Base-by-base conservation (phyloP, 2,888 invertebrate species). In the Penaeus monodon region DNA sequence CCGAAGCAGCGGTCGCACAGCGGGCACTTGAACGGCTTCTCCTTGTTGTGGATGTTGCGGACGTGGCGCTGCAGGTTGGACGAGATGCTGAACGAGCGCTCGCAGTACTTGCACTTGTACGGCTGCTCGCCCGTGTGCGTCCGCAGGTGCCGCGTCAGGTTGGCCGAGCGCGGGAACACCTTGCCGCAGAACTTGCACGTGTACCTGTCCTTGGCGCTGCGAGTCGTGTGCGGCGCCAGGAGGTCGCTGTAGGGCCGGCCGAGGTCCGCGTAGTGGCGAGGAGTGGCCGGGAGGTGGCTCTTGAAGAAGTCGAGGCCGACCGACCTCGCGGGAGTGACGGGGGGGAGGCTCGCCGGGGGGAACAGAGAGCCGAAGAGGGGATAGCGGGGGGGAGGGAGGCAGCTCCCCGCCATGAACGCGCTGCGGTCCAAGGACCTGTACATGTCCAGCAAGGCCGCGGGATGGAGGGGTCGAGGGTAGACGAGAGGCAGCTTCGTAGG, bases 61-160 rank as follows among this genome's bases (percentile, higher is more conserved):
- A 99, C 98, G 93, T 99, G 99, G 86, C 99, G 95, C 92, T 99
- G 99, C 89, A 99, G 94, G 92, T 99, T 99, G 90, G 98, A 98
- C 4, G 99, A 99, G 93, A 99, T 99, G 92, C 98, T 98, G 94
- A 99, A 99, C 99, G 93, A 99, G 99, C 68, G 99, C 99, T 91
- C 99, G 94, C 99, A 99, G 93, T 98, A 99, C 92, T 98, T 97
- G 93, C 99, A 99, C 92, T 97, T 97, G 94, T 98, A 98, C 0
- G 98, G 98, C 92, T 98, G 98, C 92, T 99, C 99, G 17, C 99
- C 99, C 0, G 99, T 99, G 92, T 99, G 99, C 0, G 99, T 99
- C 68, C 99, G 94, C 91, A 99, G 94, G 93, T 99, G 99, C 90
- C 99, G 94, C 81, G 99, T 99, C 88, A 99, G 94, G 92, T 99